Conservation (phyloP, 2,797 vertebrate genomes). For the Bufotes viridis region DNA sequence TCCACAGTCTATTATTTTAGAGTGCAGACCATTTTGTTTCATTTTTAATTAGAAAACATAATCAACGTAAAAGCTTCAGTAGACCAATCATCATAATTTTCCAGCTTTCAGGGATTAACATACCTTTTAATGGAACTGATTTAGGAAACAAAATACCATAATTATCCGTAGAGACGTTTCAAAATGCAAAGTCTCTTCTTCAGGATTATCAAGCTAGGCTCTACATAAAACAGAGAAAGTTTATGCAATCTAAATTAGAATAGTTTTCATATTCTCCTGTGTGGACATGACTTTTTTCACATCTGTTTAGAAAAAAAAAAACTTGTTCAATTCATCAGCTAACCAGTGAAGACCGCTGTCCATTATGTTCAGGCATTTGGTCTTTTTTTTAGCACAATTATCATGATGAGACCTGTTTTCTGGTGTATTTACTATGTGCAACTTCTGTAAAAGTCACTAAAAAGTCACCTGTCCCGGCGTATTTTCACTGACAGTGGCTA, state of each 20-base stretch:
- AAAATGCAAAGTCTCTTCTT: slow-evolving; percentile 59
- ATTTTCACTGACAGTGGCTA: too few relatives aligned
- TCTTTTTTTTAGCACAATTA: not conserved
- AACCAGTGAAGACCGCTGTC: not conserved
- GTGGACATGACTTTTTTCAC: slow-evolving; percentile 20
- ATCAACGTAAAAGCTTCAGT: slow-evolving; percentile 62
- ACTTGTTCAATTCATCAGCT: slow-evolving; percentile 1
- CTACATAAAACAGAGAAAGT: slow-evolving; percentile 36
- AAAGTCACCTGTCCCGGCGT: too few relatives aligned
- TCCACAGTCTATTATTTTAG: slow-evolving; percentile 57
- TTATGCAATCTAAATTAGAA: slow-evolving; percentile 40
- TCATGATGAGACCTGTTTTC: too few relatives aligned
- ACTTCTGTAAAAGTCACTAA: too few relatives aligned
- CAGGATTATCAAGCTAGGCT: slow-evolving; percentile 54
- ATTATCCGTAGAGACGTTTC: slow-evolving; percentile 61
- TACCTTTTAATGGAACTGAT: slow-evolving; percentile 63
- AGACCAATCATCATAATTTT: slow-evolving; percentile 63
- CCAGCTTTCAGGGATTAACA: slow-evolving; percentile 62
- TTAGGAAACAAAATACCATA: slow-evolving; percentile 62
- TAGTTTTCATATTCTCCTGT: not conserved
- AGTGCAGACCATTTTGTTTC: slow-evolving; percentile 61
- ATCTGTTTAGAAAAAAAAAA: not conserved
- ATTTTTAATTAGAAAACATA: slow-evolving; percentile 64
- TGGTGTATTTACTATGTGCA: too few relatives aligned
- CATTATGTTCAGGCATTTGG: not conserved